These are phyloP conservation scores for Anoura caudifer DNA, from an alignment of 2,113 vertebrate genomes.

Conservation along the genomic window DNA sequence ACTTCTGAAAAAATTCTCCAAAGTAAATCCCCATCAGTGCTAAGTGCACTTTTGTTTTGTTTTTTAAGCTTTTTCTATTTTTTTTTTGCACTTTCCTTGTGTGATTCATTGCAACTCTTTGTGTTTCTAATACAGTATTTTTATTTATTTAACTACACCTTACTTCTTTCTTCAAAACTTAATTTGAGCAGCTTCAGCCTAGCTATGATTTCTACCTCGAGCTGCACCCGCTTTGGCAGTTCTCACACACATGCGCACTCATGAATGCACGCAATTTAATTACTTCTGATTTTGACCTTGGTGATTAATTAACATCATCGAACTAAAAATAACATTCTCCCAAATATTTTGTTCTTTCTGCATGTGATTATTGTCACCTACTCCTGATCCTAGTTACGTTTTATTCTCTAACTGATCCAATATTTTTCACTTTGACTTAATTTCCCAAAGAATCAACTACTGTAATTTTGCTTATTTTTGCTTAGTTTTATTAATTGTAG, in stretches of 20 bases:
- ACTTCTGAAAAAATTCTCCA: neutral
- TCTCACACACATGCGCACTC: neutral
- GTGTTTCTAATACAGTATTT: neutral
- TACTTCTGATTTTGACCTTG: conserved; percentile 22
- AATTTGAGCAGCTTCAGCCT: neutral
- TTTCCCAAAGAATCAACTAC: neutral
- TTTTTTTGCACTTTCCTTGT: neutral
- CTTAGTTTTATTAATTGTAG: conserved; percentile 4
- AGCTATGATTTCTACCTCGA: neutral
- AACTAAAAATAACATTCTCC: conserved; percentile 21
- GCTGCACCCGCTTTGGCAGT: neutral
- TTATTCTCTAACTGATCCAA: neutral
- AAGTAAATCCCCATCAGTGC: neutral
- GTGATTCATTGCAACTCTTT: neutral
- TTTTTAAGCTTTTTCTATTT: no score
- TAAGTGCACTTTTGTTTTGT: neutral
- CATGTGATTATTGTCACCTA: neutral
- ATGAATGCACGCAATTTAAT: neutral
- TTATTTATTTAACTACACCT: neutral
- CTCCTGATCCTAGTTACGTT: neutral
- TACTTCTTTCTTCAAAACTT: neutral
- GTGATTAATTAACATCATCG: neutral
- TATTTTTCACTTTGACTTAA: neutral
- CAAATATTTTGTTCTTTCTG: conserved; percentile 12
- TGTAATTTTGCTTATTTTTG: neutral